Base-by-base conservation (phyloP, 2,113 vertebrate genomes). In the Acanthisitta chloris region DNA sequence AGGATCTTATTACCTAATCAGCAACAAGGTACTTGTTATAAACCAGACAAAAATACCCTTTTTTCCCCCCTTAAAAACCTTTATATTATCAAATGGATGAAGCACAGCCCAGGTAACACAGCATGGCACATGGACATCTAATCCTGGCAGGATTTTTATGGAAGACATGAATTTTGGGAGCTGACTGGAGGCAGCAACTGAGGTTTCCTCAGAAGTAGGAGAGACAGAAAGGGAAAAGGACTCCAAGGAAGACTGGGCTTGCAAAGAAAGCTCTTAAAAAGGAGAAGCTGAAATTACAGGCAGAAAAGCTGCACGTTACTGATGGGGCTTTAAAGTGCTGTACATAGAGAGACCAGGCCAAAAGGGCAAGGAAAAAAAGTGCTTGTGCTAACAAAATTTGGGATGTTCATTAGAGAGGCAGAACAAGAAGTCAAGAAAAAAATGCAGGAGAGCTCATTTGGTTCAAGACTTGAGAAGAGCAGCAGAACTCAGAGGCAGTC, bases 331-430 rank as follows among this genome's bases (percentile, higher is more conserved):
- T 38, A 40, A 90, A 42, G 10, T 12, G 84, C 23, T 46, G 42
- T 4, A 12, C 0, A 2, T 4, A 52, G 54, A 73, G 46, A 77
- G 51, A 33, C 33, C 21, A 0, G 5, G 57, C 40, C 89, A 81
- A 38, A 48, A 70, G 25, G 72, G 59, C 54, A 86, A 2, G 3
- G 77, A 66, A 69, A 43, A 3, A 65, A 77, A 91, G 54, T 4
- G 17, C 42, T 52, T 17, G 38, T 10, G 59, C 61, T 70, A 48
- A 45, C 26, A 62, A 42, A 71, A 66, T 59, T 46, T 67, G 84
- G 57, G 59, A 67, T 33, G 51, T 67, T 81, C 49, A 23, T 54
- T 31, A 81, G 28, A 51, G 78, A 79, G 69, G 42, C 55, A 74
- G 73, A 73, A 74, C 20, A 33, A 81, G 49, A 54, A 10, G 28